These are phyloP conservation scores for Maniola hyperantus DNA, from an alignment of 2,888 invertebrate species.

Conservation along the genomic window DNA sequence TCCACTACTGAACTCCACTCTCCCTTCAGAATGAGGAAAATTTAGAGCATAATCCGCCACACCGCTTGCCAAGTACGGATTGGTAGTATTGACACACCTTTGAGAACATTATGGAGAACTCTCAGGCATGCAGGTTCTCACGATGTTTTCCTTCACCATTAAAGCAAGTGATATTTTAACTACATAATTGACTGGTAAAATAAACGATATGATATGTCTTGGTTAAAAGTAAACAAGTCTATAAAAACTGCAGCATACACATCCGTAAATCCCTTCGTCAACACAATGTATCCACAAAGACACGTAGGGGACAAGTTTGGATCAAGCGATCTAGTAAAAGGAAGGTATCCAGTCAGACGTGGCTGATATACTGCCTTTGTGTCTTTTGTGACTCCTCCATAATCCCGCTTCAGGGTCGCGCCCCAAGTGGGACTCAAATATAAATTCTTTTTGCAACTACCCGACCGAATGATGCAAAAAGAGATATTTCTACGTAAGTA, in stretches of 20 bases:
- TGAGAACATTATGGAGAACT: no score
- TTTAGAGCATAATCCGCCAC: no score
- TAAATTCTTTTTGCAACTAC: constrained; percentile 48
- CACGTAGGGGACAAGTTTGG: constrained; percentile 46
- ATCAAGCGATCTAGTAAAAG: constrained; percentile 54
- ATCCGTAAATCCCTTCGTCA: constrained; percentile 8
- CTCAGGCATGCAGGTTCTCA: no score
- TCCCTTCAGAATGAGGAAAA: no score
- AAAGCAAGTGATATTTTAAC: no score
- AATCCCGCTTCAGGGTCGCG: constrained; percentile 57
- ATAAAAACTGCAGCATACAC: neutral
- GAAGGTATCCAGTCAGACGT: constrained; percentile 63
- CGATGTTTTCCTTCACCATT: no score
- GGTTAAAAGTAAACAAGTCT: no score
- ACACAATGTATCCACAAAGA: constrained; percentile 19
- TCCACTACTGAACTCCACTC: no score
- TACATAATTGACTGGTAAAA: no score
- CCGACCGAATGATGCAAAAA: constrained; percentile 10
- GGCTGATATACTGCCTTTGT: constrained; percentile 73
- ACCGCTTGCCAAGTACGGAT: no score
- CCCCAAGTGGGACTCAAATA: constrained; percentile 50
- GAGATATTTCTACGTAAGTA: neutral
- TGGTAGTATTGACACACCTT: no score
- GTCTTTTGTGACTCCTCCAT: constrained; percentile 65
- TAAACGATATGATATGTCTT: no score